phyloP scores from a whole-genome alignment of 2,888 invertebrate species.

The Adelognathus sp. region DNA sequence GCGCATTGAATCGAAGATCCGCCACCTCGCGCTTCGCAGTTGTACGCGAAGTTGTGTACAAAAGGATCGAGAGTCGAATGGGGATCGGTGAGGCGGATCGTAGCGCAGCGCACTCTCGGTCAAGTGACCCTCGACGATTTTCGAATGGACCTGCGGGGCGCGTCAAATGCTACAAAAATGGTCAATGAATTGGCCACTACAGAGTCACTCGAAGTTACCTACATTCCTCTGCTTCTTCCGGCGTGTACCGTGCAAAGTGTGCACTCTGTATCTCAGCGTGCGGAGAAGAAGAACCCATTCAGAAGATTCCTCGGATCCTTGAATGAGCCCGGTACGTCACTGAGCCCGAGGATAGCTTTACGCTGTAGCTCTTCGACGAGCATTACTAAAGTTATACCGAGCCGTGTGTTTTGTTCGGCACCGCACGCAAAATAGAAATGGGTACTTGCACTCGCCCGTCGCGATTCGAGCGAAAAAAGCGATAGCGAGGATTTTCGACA shows the following conservation, averaged over 20 bases:
- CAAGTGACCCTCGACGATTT: constrained; percentile 73
- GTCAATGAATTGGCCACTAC: constrained; percentile 77
- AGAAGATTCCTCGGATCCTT: constrained; percentile 65
- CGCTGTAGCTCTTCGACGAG: not conserved
- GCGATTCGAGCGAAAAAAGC: constrained; percentile 25
- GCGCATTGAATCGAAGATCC: constrained; percentile 24
- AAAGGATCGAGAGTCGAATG: constrained; percentile 35
- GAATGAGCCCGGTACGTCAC: constrained; percentile 66
- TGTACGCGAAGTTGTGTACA: constrained; percentile 22
- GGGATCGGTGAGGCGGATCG: constrained; percentile 17
- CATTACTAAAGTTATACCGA: constrained; percentile 34
- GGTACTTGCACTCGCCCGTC: constrained; percentile 32
- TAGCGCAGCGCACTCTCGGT: constrained; percentile 59
- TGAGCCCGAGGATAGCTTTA: constrained; percentile 10
- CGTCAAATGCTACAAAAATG: constrained; percentile 73
- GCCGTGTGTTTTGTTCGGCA: constrained; percentile 21
- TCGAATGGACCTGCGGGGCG: constrained; percentile 67
- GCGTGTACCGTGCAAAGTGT: constrained; percentile 38
- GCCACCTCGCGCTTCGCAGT: constrained; percentile 23
- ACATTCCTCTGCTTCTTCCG: constrained; percentile 38
- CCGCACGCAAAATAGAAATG: constrained; percentile 37
- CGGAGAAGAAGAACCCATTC: constrained; percentile 66
- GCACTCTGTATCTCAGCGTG: constrained; percentile 47
- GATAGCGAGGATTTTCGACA: constrained; percentile 24
- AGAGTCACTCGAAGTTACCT: constrained; percentile 68